Percentiles rank a stretch among this genome's conserved stretches.
Conservation (phyloP, 2,797 vertebrate species). For the Pempheris klunzingeri region DNA sequence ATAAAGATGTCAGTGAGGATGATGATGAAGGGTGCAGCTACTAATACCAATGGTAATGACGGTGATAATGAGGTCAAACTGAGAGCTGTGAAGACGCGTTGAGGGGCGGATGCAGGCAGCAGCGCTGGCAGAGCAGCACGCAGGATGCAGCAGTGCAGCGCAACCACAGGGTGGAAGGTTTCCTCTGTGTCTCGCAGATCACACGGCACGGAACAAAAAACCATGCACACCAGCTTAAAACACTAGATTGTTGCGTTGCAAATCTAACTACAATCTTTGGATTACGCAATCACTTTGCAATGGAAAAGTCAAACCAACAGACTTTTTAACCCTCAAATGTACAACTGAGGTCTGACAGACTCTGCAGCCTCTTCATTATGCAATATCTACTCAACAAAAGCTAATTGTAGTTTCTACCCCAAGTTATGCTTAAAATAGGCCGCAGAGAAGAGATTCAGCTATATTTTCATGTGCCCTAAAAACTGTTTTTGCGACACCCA, state of each 20-base stretch:
- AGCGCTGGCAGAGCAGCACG: slow-evolving; percentile 50
- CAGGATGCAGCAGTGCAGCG: slow-evolving; percentile 75
- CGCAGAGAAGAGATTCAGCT: slow-evolving; percentile 34
- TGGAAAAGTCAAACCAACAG: slow-evolving; percentile 4
- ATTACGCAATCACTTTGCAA: slow-evolving; percentile 44
- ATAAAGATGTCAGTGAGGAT: slow-evolving; percentile 42
- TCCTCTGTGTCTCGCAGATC: slow-evolving; percentile 67
- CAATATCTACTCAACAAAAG: slow-evolving; percentile 43
- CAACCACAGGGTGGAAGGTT: slow-evolving; percentile 81
- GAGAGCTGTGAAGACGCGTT: slow-evolving; percentile 47
- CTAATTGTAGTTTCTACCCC: slow-evolving; percentile 48
- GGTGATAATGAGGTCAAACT: slow-evolving; percentile 73
- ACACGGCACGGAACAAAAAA: slow-evolving; percentile 8
- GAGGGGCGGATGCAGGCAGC: slow-evolving; percentile 68
- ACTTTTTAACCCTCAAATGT: slow-evolving; percentile 6
- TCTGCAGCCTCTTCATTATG: slow-evolving; percentile 43
- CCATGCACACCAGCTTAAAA: slow-evolving; percentile 3
- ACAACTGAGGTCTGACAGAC: slow-evolving; percentile 1
- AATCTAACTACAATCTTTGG: slow-evolving; percentile 27
- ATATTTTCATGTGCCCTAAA: slow-evolving; percentile 35
- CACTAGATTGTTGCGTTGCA: background rate
- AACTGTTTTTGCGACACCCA: slow-evolving; percentile 22
- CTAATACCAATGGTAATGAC: slow-evolving; percentile 56
- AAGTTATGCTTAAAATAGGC: slow-evolving; percentile 42
- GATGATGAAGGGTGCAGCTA: slow-evolving; percentile 43